Percentiles rank a stretch among this genome's conserved stretches.
Conservation (phyloP, 2,113 vertebrate species). For the Hemibagrus wyckioides region DNA sequence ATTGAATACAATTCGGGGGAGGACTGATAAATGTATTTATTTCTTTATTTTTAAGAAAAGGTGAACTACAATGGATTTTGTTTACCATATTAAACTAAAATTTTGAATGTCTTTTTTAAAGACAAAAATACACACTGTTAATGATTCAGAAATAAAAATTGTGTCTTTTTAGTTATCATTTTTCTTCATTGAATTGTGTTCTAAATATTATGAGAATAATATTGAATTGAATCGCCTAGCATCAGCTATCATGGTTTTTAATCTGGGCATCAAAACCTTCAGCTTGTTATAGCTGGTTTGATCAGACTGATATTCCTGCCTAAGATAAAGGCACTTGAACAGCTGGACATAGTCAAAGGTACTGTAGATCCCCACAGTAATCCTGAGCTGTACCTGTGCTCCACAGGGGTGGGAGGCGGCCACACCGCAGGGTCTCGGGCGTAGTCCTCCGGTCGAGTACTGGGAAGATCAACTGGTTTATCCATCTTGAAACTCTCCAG, state of each 20-base stretch:
- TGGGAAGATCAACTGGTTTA: constrained; percentile 82
- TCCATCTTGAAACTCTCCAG: constrained; percentile 92
- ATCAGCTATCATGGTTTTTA: neutral
- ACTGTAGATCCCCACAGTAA: neutral
- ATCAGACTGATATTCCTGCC: neutral
- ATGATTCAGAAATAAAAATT: neutral
- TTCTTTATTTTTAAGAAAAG: neutral
- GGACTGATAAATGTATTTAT: neutral
- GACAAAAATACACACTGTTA: neutral
- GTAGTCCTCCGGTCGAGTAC: constrained; percentile 79
- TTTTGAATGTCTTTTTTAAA: neutral
- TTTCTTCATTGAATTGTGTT: neutral
- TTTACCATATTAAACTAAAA: neutral
- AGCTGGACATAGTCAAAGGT: neutral
- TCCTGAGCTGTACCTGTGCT: constrained; percentile 83
- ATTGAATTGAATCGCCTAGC: neutral
- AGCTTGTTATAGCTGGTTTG: neutral
- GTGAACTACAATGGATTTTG: neutral
- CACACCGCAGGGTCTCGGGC: constrained; percentile 85
- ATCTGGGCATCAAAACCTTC: neutral
- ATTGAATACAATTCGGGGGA: neutral
- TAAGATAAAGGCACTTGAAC: neutral
- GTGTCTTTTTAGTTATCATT: neutral
- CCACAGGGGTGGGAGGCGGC: constrained; percentile 94
- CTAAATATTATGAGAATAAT: neutral